A percentile compares a stretch with the other conserved stretches of the same genome.
Evolutionary conservation across 2,113 vertebrate species (phyloP).

Genomic region (Triplophysa dalaica): DNA sequence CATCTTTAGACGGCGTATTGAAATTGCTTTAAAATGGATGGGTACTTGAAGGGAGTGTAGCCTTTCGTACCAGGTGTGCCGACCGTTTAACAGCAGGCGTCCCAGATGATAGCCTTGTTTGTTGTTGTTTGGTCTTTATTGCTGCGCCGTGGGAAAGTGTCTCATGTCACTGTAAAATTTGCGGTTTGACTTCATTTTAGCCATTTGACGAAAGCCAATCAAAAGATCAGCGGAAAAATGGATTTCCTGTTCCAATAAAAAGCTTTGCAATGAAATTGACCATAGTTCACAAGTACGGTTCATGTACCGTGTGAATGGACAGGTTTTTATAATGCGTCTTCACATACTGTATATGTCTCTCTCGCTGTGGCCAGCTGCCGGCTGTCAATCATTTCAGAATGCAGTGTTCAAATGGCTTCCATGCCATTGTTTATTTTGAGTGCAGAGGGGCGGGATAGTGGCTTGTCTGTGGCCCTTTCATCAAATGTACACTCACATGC

Average conservation of each 20-base stretch:
- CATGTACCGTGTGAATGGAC: neutral
- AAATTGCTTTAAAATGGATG: constrained; percentile 41
- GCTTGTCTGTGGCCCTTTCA: constrained; percentile 39
- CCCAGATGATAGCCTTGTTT: constrained; percentile 62
- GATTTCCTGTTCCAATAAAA: neutral
- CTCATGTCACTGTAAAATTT: constrained; percentile 41
- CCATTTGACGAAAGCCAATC: neutral
- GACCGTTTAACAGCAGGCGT: constrained; percentile 56
- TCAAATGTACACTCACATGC: constrained; percentile 4
- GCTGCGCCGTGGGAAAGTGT: constrained; percentile 48
- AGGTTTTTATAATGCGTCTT: constrained; percentile 12
- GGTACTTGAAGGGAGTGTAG: constrained; percentile 43
- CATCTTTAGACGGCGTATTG: constrained; percentile 49
- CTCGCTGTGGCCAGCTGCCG: constrained; percentile 58
- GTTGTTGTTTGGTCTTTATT: constrained; percentile 57
- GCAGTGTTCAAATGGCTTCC: constrained; percentile 61
- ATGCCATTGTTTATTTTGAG: constrained; percentile 66
- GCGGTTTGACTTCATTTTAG: neutral
- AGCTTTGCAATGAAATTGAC: neutral
- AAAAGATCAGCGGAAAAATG: neutral
- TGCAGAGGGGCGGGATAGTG: constrained; percentile 46
- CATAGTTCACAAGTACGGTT: neutral
- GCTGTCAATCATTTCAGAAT: constrained; percentile 62
- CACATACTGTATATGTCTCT: constrained; percentile 34
- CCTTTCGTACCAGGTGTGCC: constrained; percentile 57